phyloP scores from a whole-genome alignment of 1,140 invertebrate species.

The Conus betulinus region DNA sequence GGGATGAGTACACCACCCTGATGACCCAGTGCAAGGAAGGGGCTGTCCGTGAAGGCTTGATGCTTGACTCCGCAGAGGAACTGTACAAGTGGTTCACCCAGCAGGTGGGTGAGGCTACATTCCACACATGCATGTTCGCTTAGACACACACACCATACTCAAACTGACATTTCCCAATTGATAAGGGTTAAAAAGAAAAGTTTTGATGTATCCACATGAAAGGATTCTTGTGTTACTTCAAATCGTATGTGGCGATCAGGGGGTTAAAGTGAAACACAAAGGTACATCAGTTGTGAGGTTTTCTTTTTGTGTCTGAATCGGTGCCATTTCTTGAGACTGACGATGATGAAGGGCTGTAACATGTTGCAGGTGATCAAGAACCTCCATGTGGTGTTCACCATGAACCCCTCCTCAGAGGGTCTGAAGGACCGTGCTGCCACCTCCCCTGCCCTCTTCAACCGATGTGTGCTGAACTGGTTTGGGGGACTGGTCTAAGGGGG shows the following conservation, averaged over 20 bases:
- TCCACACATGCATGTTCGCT: no score
- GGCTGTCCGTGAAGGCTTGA: slow-evolving; percentile 96
- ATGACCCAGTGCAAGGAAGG: slow-evolving; percentile 99
- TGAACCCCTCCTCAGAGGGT: slow-evolving; percentile 99
- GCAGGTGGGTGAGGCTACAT: slow-evolving; percentile 72
- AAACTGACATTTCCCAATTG: no score
- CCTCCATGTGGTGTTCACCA: slow-evolving; percentile 99
- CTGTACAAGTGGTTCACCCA: slow-evolving; percentile 99
- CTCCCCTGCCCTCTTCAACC: slow-evolving; percentile 98
- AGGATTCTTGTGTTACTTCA: no score
- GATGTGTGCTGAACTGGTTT: slow-evolving; percentile 99
- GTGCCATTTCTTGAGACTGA: no score
- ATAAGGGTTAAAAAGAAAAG: no score
- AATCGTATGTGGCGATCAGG: no score
- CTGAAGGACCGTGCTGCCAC: slow-evolving; percentile 98
- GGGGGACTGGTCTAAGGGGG: slow-evolving; percentile 99
- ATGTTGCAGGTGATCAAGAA: slow-evolving; percentile 95
- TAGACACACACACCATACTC: no score
- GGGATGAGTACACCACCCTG: slow-evolving; percentile 98
- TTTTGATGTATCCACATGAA: no score
- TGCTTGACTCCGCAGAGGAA: slow-evolving; percentile 99
- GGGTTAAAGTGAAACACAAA: no score
- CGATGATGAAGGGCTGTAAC: no score
- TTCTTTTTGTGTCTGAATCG: no score
- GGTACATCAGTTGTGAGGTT: no score